Evolutionary conservation across 2,797 vertebrate genomes (phyloP).

Genomic region (Staurois parvus): DNA sequence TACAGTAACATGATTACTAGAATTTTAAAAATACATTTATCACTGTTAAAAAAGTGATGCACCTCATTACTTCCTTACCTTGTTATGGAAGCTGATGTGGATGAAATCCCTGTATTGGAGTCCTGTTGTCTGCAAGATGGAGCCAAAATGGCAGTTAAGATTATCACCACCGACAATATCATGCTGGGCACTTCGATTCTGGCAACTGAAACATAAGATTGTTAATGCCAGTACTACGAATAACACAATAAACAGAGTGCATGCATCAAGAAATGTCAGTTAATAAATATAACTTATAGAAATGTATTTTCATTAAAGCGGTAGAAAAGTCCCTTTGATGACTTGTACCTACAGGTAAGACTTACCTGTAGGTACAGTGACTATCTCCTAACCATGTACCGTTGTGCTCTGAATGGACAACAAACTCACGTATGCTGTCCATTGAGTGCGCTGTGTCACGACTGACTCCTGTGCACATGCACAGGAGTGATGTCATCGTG

Average conservation of each 20-base stretch:
- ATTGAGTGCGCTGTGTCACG: too few relatives aligned
- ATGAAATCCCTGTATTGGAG: constrained; percentile 96
- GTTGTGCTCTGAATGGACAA: too few relatives aligned
- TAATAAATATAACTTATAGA: too few relatives aligned
- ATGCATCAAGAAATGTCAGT: not conserved
- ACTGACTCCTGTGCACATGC: too few relatives aligned
- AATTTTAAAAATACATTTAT: not conserved
- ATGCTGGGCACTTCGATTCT: constrained; percentile 75
- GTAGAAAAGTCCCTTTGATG: too few relatives aligned
- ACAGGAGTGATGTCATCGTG: too few relatives aligned
- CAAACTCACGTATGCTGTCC: too few relatives aligned
- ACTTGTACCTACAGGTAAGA: too few relatives aligned
- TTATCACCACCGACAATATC: constrained; percentile 87
- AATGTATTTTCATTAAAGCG: not conserved
- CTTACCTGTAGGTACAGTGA: too few relatives aligned
- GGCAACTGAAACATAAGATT: constrained; percentile 76
- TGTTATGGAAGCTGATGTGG: constrained; percentile 94
- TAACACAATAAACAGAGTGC: not conserved
- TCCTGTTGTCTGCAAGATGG: constrained; percentile 89
- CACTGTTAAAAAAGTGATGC: too few relatives aligned
- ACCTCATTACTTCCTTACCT: constrained; percentile 75
- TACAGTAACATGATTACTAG: not conserved
- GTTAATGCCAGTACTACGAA: constrained; percentile 16
- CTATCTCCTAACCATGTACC: too few relatives aligned
- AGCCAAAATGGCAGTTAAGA: constrained; percentile 88